Evolutionary conservation across 2,113 vertebrate genomes (phyloP).

Genomic region (Oryzias woworae): DNA sequence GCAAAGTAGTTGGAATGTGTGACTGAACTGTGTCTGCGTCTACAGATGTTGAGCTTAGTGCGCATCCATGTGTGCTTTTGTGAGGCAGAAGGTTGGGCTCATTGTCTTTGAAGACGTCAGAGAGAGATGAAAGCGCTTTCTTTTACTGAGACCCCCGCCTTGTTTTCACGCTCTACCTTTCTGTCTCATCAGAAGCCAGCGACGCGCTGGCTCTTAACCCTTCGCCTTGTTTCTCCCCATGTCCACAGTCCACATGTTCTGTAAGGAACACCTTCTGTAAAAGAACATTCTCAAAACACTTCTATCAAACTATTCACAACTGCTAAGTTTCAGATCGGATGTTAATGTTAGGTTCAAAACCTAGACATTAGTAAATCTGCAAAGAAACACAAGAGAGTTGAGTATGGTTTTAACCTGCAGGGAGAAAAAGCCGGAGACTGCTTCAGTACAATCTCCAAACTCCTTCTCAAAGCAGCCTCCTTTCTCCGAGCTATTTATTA

Average conservation of each 20-base stretch:
- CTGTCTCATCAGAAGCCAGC: constrained; percentile 49
- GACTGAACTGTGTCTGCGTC: constrained; percentile 3
- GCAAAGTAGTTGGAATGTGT: constrained; percentile 21
- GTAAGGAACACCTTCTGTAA: constrained; percentile 35
- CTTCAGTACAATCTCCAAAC: too few species aligned
- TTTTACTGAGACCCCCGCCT: constrained; percentile 47
- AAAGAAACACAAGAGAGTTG: too few species aligned
- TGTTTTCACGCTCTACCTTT: constrained; percentile 53
- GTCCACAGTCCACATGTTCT: constrained; percentile 42
- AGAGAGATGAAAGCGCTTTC: constrained; percentile 71
- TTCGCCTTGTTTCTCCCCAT: constrained; percentile 20
- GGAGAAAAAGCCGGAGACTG: too few species aligned
- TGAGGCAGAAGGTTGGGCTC: constrained; percentile 57
- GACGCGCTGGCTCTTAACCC: constrained; percentile 13
- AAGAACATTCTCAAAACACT: constrained; percentile 22
- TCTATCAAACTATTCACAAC: too few species aligned
- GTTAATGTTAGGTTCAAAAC: too few species aligned
- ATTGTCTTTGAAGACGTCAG: constrained; percentile 77
- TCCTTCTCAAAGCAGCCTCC: too few species aligned
- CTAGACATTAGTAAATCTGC: too few species aligned
- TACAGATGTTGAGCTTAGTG: constrained; percentile 45
- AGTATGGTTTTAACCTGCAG: too few species aligned
- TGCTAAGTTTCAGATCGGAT: too few species aligned
- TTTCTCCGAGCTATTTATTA: too few species aligned
- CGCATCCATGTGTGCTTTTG: constrained; percentile 23